Evolutionary conservation across 2,888 invertebrate species (phyloP).

Genomic region (Autographa gamma): DNA sequence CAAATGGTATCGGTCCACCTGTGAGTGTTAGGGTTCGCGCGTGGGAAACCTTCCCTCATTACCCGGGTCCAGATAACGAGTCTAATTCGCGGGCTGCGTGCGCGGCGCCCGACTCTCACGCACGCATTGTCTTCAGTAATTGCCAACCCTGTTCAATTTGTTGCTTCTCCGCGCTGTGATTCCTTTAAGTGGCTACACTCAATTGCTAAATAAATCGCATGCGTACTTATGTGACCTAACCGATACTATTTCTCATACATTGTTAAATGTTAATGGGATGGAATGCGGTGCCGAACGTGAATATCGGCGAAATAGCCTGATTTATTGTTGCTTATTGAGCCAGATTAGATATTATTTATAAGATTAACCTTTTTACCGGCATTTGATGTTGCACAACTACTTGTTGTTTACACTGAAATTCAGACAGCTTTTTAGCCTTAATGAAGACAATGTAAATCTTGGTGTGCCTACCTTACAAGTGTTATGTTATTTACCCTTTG

Average conservation of each 20-base stretch:
- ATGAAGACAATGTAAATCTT: not conserved
- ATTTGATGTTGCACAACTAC: conserved; percentile 27
- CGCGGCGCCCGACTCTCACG: conserved; percentile 85
- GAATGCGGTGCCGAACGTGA: conserved; percentile 52
- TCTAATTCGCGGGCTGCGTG: conserved; percentile 88
- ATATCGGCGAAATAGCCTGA: conserved; percentile 48
- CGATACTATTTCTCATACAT: conserved; percentile 65
- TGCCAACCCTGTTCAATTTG: conserved; percentile 88
- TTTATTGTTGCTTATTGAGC: conserved; percentile 43
- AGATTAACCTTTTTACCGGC: conserved; percentile 49
- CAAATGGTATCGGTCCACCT: conserved; percentile 64
- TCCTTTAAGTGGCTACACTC: conserved; percentile 88
- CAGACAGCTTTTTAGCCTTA: not conserved
- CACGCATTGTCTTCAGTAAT: conserved; percentile 89
- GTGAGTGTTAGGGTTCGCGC: conserved; percentile 69
- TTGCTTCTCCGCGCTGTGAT: conserved; percentile 86
- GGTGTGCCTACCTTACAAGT: not conserved
- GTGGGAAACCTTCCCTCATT: conserved; percentile 87
- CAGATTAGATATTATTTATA: conserved; percentile 55
- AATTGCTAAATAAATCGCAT: conserved; percentile 85
- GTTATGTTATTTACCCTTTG: too few relatives aligned
- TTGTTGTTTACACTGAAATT: conserved; percentile 25
- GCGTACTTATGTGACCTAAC: conserved; percentile 66
- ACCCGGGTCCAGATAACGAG: conserved; percentile 84
- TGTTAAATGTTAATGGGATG: conserved; percentile 63